Percentiles rank a stretch among this genome's conserved stretches.
Evolutionary conservation across 1,140 invertebrate species (phyloP).

Genomic region (Camponotus pennsylvanicus): DNA sequence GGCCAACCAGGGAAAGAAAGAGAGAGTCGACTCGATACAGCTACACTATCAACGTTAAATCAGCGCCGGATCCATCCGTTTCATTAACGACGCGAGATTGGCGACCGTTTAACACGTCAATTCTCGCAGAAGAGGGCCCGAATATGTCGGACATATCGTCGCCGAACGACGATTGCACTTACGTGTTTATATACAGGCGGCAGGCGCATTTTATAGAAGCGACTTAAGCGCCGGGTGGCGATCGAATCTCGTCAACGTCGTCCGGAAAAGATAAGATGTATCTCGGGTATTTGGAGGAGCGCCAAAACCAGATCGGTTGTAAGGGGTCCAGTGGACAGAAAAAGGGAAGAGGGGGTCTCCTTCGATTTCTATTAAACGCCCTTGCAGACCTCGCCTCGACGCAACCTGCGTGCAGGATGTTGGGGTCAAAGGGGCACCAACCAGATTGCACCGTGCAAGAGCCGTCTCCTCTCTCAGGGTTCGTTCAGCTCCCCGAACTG

Average conservation of each 20-base stretch:
- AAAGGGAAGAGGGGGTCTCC: constrained; percentile 40
- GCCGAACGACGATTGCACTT: background rate
- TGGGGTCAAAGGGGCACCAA: constrained; percentile 64
- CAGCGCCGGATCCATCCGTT: constrained; percentile 21
- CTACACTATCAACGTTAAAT: constrained; percentile 31
- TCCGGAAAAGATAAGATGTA: constrained; percentile 66
- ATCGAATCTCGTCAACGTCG: constrained; percentile 66
- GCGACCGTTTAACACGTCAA: constrained; percentile 30
- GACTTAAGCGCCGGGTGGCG: constrained; percentile 23
- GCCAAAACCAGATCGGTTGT: constrained; percentile 66
- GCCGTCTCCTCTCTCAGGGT: constrained; percentile 14
- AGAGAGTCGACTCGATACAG: background rate
- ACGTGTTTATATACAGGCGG: background rate
- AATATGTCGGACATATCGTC: background rate
- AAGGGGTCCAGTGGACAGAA: constrained; percentile 3
- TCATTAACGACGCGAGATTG: constrained; percentile 53
- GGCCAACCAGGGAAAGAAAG: too few relatives aligned
- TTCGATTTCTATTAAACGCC: constrained; percentile 74
- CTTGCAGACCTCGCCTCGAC: constrained; percentile 46
- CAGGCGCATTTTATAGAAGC: constrained; percentile 18
- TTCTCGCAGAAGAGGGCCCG: background rate
- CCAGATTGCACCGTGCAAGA: constrained; percentile 61
- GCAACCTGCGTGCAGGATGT: constrained; percentile 71
- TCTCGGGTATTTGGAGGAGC: constrained; percentile 55
- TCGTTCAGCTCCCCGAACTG: constrained; percentile 29